These are phyloP conservation scores for Sarcophaga peregrina DNA, from an alignment of 1,140 invertebrate species.

Conservation along the genomic window DNA sequence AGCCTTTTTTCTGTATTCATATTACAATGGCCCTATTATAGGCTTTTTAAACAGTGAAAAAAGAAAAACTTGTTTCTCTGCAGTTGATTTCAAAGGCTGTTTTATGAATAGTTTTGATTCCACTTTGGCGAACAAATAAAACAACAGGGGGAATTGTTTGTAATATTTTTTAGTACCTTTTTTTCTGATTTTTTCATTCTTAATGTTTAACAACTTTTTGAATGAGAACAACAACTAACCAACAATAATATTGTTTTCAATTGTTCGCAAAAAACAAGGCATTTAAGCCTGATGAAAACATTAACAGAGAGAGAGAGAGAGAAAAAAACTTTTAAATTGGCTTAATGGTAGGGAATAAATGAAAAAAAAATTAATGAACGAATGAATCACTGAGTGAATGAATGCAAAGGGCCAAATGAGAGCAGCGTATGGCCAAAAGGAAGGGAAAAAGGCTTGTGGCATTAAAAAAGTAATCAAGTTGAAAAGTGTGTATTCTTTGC, in stretches of 20 bases:
- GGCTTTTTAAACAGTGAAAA: no score
- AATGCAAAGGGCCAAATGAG: not conserved
- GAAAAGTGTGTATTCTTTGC: no score
- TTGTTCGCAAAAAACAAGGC: not conserved
- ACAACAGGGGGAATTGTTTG: not conserved
- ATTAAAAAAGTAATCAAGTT: no score
- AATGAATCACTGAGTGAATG: not conserved
- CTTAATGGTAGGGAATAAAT: not conserved
- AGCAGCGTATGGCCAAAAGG: not conserved
- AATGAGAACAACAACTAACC: not conserved
- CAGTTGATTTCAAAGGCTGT: not conserved
- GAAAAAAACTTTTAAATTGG: not conserved
- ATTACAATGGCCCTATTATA: no score
- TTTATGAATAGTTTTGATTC: not conserved
- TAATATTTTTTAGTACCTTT: not conserved
- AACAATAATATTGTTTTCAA: constrained; percentile 6
- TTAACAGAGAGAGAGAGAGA: not conserved
- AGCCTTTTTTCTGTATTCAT: no score
- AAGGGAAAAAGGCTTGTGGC: no score
- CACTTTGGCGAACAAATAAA: constrained; percentile 5
- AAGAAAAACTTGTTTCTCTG: not conserved
- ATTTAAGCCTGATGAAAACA: not conserved
- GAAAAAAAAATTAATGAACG: not conserved
- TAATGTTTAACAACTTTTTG: not conserved
- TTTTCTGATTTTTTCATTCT: not conserved